Evolutionary conservation across 2,888 invertebrate genomes (phyloP), one percentile per base, ranked within the genome.

Genomic region (Acronicta psi): DNA sequence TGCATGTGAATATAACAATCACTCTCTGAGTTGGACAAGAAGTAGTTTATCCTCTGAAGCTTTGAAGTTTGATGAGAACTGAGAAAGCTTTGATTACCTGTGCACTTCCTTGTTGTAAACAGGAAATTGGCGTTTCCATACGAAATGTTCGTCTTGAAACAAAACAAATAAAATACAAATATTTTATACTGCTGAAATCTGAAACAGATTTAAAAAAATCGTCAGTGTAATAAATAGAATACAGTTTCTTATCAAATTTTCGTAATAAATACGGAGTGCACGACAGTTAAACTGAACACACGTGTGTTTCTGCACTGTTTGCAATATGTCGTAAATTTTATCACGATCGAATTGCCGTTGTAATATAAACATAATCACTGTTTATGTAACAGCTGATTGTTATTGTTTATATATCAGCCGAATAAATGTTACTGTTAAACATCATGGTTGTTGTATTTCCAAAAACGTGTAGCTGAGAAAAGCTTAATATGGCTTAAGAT

Each of bases 241-340:
- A 3, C n/a, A 6, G 6, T 34, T 34, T 34, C n/a, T 34, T 5
- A 34, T 11, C 4, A 29, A 29, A 29, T 29, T 43, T 9, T 14
- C 25, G 1, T 25, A 25, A 23, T 13, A 31, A 41, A 34, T 13
- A 37, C 13, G 16, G 9, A 51, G 13, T 36, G 13, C 3, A 14
- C 1, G 11, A 20, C 36, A 36, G 2, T 4, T 23, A 23, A 18
- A 36, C 13, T 11, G 14, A 17, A 44, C 25, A 29, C 18, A 13
- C 20, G 37, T 20, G 57, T 51, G 49, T 63, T 59, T 42, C 17
- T 56, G 68, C 63, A 66, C 60, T 42, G 51, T 34, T 75, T 76
- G 58, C 77, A 71, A 79, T 77, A 69, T 50, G 75, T 80, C 81
- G 77, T 85, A 79, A 84, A 85, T 46, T 74, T 83, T 82, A 80